These are phyloP conservation scores for Caenorhabditis sp. DNA, from an alignment of 2,888 invertebrate genomes.

Conservation along the genomic window DNA sequence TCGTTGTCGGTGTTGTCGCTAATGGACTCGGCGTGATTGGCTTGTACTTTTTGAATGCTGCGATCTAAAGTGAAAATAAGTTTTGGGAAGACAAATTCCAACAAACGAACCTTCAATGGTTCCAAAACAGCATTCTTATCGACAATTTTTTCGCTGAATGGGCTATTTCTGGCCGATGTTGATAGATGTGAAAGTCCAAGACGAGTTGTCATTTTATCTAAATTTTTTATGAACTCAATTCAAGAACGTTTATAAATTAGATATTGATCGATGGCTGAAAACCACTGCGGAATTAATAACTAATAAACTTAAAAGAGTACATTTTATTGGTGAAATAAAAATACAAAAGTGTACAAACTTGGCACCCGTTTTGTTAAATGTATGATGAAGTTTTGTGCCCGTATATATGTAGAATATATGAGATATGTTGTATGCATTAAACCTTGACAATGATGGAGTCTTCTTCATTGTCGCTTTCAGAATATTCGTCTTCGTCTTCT, in stretches of 20 bases:
- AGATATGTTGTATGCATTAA: background rate
- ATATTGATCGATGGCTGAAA: background rate
- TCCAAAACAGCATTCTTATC: slow-evolving; percentile 12
- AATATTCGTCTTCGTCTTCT: slow-evolving; percentile 3
- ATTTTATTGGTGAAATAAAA: background rate
- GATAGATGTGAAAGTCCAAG: slow-evolving; percentile 28
- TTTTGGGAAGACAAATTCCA: background rate
- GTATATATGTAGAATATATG: background rate
- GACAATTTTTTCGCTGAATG: slow-evolving; percentile 9
- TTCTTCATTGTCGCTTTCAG: slow-evolving; percentile 5
- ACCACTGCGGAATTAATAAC: background rate
- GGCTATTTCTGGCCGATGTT: slow-evolving; percentile 36
- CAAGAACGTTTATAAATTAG: background rate
- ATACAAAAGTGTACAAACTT: background rate
- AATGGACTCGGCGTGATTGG: slow-evolving; percentile 26
- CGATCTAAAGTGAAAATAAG: slow-evolving; percentile 1
- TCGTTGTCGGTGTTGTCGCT: slow-evolving; percentile 25
- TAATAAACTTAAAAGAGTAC: background rate
- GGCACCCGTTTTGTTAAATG: background rate
- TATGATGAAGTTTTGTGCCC: background rate
- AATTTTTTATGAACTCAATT: background rate
- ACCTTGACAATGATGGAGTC: background rate
- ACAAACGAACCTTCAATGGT: slow-evolving; percentile 5
- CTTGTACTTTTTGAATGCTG: slow-evolving; percentile 6
- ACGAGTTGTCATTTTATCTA: slow-evolving; percentile 2